These are phyloP conservation scores for Xylocopa sonorina DNA, from an alignment of 1,140 invertebrate species.

Conservation along the genomic window DNA sequence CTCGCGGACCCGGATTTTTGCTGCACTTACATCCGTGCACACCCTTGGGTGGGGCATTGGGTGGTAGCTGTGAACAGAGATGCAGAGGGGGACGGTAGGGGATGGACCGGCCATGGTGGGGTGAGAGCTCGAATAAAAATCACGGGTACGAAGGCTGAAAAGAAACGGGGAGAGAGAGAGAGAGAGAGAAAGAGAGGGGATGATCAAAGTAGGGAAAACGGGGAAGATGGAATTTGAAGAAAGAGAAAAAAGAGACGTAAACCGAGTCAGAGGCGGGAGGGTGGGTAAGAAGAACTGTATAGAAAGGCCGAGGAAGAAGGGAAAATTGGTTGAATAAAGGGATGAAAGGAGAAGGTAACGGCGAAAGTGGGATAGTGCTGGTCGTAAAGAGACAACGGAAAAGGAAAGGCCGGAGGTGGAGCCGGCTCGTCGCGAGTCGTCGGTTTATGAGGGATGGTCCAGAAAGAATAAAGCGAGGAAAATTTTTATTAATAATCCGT, in stretches of 20 bases:
- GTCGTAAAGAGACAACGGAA: slow-evolving; percentile 48
- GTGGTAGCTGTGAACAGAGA: slow-evolving; percentile 4
- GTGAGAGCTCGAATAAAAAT: slow-evolving; percentile 19
- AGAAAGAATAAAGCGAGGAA: slow-evolving; percentile 54
- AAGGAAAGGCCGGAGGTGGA: slow-evolving; percentile 36
- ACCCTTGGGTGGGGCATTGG: too few species aligned
- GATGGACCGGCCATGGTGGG: background rate
- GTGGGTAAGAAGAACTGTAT: background rate
- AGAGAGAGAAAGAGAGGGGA: slow-evolving; percentile 18
- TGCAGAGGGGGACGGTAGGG: slow-evolving; percentile 4
- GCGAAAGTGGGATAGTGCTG: slow-evolving; percentile 1
- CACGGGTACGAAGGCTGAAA: slow-evolving; percentile 3
- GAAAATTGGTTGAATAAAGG: slow-evolving; percentile 23
- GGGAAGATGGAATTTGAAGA: slow-evolving; percentile 20
- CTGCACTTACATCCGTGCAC: slow-evolving; percentile 61
- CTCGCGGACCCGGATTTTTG: slow-evolving; percentile 66
- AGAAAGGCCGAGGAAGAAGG: slow-evolving; percentile 28
- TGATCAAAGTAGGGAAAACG: background rate
- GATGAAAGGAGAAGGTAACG: slow-evolving; percentile 25
- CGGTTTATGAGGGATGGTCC: slow-evolving; percentile 57
- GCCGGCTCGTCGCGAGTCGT: slow-evolving; percentile 37
- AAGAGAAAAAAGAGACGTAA: slow-evolving; percentile 35
- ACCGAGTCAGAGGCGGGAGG: background rate
- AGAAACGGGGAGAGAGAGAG: slow-evolving; percentile 6
- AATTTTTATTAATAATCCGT: slow-evolving; percentile 66